Percentiles rank a stretch among this genome's conserved stretches.
These are phyloP conservation scores for Theretra japonica DNA, from an alignment of 2,888 invertebrate species.

Conservation along the genomic window DNA sequence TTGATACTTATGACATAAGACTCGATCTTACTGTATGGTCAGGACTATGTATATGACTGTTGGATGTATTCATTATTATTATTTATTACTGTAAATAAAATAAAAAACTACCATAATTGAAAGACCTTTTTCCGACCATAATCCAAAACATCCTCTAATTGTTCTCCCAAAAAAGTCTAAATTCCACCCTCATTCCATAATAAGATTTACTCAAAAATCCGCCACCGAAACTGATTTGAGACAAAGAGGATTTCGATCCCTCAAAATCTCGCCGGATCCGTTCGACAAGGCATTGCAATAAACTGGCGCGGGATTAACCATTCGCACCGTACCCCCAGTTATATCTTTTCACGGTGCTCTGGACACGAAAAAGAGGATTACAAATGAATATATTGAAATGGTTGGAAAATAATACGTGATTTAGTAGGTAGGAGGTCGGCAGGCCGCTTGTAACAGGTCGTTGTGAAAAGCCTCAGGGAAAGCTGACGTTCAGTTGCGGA, in stretches of 20 bases:
- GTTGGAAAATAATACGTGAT: neutral
- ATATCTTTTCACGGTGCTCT: constrained; percentile 21
- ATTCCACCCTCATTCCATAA: neutral
- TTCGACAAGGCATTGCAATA: constrained; percentile 28
- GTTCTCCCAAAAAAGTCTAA: neutral
- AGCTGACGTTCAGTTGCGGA: too few relatives aligned
- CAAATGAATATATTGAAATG: constrained; percentile 8
- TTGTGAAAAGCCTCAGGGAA: too few relatives aligned
- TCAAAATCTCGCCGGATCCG: constrained; percentile 22
- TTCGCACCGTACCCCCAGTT: constrained; percentile 22
- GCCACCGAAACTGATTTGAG: constrained; percentile 25
- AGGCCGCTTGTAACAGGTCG: too few relatives aligned
- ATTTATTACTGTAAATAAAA: too few relatives aligned
- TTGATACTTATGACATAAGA: too few relatives aligned
- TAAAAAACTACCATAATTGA: too few relatives aligned
- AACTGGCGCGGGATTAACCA: constrained; percentile 27
- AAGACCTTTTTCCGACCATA: too few relatives aligned
- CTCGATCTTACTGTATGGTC: too few relatives aligned
- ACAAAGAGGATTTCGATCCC: constrained; percentile 26
- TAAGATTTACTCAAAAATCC: constrained; percentile 19
- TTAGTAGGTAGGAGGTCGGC: too few relatives aligned
- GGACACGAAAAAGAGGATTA: constrained; percentile 15
- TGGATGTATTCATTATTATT: too few relatives aligned
- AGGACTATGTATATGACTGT: too few relatives aligned
- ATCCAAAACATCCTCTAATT: too few relatives aligned